A percentile compares a stretch with the other conserved stretches of the same genome.
Evolutionary conservation across 2,113 vertebrate species (phyloP).

Genomic region (Calidris pygmaea): DNA sequence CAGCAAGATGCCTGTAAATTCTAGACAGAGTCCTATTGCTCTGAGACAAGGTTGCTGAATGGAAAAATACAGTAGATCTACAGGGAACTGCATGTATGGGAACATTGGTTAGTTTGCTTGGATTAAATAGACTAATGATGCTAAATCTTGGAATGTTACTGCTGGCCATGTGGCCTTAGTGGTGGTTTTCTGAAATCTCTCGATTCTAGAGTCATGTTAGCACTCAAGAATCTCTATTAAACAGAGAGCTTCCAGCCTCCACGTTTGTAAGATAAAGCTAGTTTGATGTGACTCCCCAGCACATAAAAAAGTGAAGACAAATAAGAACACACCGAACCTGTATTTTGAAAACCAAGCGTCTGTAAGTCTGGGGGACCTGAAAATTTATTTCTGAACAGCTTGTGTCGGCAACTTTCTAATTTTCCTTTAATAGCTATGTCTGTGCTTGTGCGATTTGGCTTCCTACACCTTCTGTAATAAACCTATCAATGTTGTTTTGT

Average conservation of each 20-base stretch:
- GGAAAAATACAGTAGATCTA: not conserved
- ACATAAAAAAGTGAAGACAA: not conserved
- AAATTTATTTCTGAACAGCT: constrained; percentile 16
- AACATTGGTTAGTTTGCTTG: not conserved
- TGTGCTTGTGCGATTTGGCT: not conserved
- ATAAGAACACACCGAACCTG: not conserved
- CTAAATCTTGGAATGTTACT: not conserved
- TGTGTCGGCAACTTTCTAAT: not conserved
- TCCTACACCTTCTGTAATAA: constrained; percentile 2
- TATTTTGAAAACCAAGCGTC: not conserved
- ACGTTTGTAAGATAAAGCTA: not conserved
- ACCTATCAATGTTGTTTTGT: not conserved
- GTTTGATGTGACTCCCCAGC: not conserved
- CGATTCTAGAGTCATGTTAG: not conserved
- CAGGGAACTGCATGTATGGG: not conserved
- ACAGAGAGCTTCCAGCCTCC: not conserved
- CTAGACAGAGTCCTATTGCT: not conserved
- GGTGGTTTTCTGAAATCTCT: not conserved
- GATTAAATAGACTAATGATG: not conserved
- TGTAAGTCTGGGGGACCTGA: not conserved
- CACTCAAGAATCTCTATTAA: not conserved
- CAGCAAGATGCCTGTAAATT: not conserved
- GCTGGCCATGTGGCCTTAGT: not conserved
- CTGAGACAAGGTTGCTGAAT: not conserved
- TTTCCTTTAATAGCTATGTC: constrained; percentile 24